Evolutionary conservation across 2,888 invertebrate species (phyloP).

Genomic region (Drosophila ustulata): DNA sequence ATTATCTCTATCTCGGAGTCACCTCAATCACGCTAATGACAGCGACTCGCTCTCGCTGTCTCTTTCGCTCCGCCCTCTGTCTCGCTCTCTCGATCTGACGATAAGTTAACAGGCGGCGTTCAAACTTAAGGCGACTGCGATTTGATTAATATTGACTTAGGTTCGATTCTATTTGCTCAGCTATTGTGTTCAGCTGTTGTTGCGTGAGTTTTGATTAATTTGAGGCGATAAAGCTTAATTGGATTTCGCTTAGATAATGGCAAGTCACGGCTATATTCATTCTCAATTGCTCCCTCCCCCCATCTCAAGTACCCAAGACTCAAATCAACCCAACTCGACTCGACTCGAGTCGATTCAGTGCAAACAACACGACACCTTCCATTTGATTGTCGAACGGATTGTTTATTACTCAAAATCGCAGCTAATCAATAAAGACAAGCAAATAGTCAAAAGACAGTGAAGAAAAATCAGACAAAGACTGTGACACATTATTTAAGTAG

Average conservation of each 20-base stretch:
- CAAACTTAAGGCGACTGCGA: conserved; percentile 54
- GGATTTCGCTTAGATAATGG: conserved; percentile 74
- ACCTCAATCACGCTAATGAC: conserved; percentile 10
- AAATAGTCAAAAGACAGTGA: conserved; percentile 9
- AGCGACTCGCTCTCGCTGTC: background rate
- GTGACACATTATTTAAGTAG: conserved; percentile 34
- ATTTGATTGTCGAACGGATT: conserved; percentile 18
- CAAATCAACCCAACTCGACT: conserved; percentile 19
- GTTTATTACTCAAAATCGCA: conserved; percentile 57
- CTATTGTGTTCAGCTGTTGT: conserved; percentile 79
- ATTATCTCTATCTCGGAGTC: conserved; percentile 32
- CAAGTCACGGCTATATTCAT: conserved; percentile 43
- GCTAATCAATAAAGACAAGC: conserved; percentile 60
- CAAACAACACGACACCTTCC: conserved; percentile 28
- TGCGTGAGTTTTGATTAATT: conserved; percentile 67
- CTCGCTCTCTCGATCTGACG: conserved; percentile 26
- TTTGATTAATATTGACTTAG: conserved; percentile 79
- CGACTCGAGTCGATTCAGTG: conserved; percentile 6
- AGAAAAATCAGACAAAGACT: conserved; percentile 17
- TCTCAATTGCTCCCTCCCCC: conserved; percentile 2
- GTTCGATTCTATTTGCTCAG: conserved; percentile 76
- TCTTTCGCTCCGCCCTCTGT: background rate
- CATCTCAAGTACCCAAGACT: conserved; percentile 4
- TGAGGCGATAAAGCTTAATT: conserved; percentile 79
- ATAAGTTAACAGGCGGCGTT: conserved; percentile 53